Conservation (phyloP, 1,140 invertebrate species). For the Lepeophtheirus salmonis region DNA sequence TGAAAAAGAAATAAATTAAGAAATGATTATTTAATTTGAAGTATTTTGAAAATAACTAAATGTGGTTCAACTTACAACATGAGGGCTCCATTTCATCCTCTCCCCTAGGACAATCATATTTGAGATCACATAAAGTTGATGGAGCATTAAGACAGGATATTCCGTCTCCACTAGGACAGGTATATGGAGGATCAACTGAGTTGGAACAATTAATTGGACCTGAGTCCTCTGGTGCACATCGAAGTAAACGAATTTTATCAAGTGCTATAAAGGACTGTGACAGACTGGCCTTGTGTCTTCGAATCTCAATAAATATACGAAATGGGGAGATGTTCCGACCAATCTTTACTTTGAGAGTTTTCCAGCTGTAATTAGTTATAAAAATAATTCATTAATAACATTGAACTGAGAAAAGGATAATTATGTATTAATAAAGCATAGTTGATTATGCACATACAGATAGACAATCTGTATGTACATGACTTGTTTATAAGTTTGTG, state of each 20-base stretch:
- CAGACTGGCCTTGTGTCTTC: background rate
- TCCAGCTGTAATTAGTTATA: too few relatives aligned
- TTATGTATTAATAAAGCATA: too few relatives aligned
- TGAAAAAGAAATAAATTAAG: too few relatives aligned
- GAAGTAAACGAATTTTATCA: background rate
- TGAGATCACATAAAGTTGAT: constrained; percentile 13
- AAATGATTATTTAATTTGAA: too few relatives aligned
- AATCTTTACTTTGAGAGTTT: constrained; percentile 2
- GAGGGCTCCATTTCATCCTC: constrained; percentile 3
- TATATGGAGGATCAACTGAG: background rate
- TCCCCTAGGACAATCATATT: constrained; percentile 7
- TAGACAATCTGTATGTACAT: too few relatives aligned
- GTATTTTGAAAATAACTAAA: too few relatives aligned
- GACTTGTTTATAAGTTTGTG: too few relatives aligned
- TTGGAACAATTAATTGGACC: constrained; percentile 9
- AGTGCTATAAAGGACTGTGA: constrained; percentile 7
- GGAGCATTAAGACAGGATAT: constrained; percentile 4
- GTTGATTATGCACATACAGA: too few relatives aligned
- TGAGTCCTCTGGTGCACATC: constrained; percentile 3
- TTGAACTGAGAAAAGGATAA: too few relatives aligned
- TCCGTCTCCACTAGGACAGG: constrained; percentile 3
- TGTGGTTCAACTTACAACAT: constrained; percentile 12
- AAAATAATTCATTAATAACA: too few relatives aligned
- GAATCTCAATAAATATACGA: constrained; percentile 8
- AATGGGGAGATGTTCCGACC: constrained; percentile 7